A percentile compares a stretch with the other conserved stretches of the same genome.
phyloP scores from a whole-genome alignment of 2,888 invertebrate genomes.

The Drosophila anomalipes region DNA sequence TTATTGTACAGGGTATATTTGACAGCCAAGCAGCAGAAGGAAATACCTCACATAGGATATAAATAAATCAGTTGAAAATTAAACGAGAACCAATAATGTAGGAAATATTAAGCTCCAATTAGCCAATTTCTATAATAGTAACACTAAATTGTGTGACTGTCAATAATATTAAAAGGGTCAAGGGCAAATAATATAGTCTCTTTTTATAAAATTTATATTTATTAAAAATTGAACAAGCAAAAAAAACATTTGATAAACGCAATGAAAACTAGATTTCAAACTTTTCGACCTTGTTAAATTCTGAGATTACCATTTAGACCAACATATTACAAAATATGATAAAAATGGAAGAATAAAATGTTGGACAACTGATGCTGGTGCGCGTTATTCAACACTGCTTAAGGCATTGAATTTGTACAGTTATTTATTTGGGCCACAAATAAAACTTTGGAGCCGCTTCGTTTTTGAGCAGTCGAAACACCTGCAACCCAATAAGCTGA shows the following conservation, averaged over 20 bases:
- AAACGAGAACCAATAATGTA: neutral
- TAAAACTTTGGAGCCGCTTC: constrained; percentile 35
- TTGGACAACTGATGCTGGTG: neutral
- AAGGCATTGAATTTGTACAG: constrained; percentile 14
- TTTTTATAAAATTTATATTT: rapidly evolving
- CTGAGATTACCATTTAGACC: neutral
- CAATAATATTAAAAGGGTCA: neutral
- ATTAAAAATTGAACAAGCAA: neutral
- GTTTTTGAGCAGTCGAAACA: constrained; percentile 56
- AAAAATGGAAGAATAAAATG: neutral
- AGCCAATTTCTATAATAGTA: neutral
- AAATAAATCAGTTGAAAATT: neutral
- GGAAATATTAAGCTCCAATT: neutral
- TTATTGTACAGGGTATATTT: neutral
- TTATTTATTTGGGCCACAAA: constrained; percentile 68
- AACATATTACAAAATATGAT: neutral
- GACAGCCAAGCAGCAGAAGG: neutral
- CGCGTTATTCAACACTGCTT: constrained; percentile 7
- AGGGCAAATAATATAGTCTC: neutral
- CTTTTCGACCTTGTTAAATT: neutral
- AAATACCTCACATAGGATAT: neutral
- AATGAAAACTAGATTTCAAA: neutral
- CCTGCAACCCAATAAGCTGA: constrained; percentile 70
- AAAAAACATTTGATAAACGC: neutral
- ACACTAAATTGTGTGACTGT: neutral